phyloP scores from a whole-genome alignment of 2,888 invertebrate species.

The Cynaeus angustus region DNA sequence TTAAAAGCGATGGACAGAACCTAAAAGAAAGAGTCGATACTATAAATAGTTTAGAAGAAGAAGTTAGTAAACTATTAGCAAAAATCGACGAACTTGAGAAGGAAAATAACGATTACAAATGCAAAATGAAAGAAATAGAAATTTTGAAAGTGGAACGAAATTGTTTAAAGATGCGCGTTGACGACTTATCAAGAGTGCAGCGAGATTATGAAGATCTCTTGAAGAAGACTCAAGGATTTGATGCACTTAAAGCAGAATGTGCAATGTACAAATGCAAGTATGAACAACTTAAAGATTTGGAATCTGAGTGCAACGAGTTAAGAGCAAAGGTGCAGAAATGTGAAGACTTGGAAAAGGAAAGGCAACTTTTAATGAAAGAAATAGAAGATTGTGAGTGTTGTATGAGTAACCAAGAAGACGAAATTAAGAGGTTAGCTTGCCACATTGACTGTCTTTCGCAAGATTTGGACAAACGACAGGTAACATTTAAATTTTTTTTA shows the following conservation, averaged over 20 bases:
- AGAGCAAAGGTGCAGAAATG: conserved; percentile 64
- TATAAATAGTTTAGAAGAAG: conserved; percentile 58
- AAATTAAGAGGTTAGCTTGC: conserved; percentile 74
- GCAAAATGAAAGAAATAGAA: conserved; percentile 61
- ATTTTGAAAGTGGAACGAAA: conserved; percentile 66
- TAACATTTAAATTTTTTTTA: conserved; percentile 53
- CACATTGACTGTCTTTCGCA: conserved; percentile 73
- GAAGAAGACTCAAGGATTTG: conserved; percentile 60
- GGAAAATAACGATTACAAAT: conserved; percentile 46
- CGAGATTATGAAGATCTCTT: conserved; percentile 64
- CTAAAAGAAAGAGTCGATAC: conserved; percentile 61
- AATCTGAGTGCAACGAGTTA: conserved; percentile 63
- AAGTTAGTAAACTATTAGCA: conserved; percentile 51
- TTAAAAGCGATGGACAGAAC: conserved; percentile 56
- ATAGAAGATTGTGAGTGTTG: conserved; percentile 75
- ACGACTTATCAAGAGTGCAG: conserved; percentile 63
- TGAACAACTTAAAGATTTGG: conserved; percentile 62
- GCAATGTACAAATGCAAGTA: conserved; percentile 68
- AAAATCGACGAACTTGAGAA: conserved; percentile 55
- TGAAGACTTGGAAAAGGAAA: conserved; percentile 71
- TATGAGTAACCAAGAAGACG: conserved; percentile 75
- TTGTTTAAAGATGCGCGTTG: conserved; percentile 57
- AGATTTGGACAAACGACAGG: conserved; percentile 67
- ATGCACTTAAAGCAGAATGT: conserved; percentile 66
- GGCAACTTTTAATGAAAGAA: conserved; percentile 72